Conservation (phyloP, 2,888 invertebrate species). For the Cancer borealis region DNA sequence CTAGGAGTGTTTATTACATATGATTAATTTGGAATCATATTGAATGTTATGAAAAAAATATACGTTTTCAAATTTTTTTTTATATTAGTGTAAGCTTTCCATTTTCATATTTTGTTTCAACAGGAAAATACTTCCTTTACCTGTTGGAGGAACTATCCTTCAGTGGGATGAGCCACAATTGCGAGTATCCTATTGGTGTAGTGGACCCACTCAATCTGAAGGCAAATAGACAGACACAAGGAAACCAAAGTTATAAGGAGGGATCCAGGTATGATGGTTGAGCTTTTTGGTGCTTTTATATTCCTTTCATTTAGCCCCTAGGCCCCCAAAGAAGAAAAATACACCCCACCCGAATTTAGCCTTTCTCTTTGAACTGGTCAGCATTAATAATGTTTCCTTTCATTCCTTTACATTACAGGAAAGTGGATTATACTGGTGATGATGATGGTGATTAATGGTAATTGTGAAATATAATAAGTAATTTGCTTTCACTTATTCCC, state of each 20-base stretch:
- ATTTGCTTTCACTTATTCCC: background rate
- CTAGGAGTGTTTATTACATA: background rate
- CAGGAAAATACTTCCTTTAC: conserved; percentile 35
- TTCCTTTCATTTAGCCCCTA: too few species aligned
- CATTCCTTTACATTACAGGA: background rate
- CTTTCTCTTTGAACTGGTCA: background rate
- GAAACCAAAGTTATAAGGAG: background rate
- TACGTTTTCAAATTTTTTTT: background rate
- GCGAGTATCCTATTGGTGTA: background rate
- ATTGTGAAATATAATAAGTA: background rate
- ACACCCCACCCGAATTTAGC: background rate
- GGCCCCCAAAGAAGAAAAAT: too few species aligned
- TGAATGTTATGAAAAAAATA: background rate
- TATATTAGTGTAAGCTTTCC: background rate
- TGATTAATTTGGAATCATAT: background rate
- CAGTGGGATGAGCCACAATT: background rate
- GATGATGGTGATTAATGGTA: background rate
- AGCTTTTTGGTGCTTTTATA: background rate
- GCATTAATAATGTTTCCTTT: background rate
- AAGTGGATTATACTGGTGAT: background rate
- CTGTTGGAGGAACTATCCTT: background rate
- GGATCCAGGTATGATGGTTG: background rate
- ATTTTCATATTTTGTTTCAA: background rate
- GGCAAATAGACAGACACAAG: background rate
- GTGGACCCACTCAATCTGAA: background rate